Evolutionary conservation across 2,888 invertebrate genomes (phyloP).

Genomic region (Hypena proboscidalis): DNA sequence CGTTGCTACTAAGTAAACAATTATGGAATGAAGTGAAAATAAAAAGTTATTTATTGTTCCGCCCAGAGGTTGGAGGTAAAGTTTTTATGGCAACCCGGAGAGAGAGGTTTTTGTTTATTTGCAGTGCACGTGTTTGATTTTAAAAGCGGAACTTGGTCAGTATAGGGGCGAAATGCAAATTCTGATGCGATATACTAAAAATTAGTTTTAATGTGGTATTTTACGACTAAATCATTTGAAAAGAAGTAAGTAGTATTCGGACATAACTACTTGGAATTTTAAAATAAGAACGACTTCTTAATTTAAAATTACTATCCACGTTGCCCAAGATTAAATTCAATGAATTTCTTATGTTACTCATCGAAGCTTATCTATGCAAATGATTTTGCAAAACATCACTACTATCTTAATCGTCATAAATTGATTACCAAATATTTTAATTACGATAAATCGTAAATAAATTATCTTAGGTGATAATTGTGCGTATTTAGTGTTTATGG

Average conservation of each 20-base stretch:
- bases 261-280: too few relatives aligned
- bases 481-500: constrained; percentile 34
- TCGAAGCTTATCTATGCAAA: too few relatives aligned
- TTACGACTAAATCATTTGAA: too few relatives aligned
- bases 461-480: constrained; percentile 25
- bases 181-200: too few relatives aligned
- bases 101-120: constrained; percentile 37
- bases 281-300: too few relatives aligned
- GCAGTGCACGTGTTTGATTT: constrained; percentile 29
- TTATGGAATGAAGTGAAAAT: constrained; percentile 51
- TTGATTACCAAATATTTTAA: constrained; percentile 29
- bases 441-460: constrained; percentile 17
- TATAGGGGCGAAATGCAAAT: background rate
- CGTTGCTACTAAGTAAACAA: constrained; percentile 61
- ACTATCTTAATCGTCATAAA: constrained; percentile 9
- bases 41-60: constrained; percentile 64
- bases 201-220: too few relatives aligned
- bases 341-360: too few relatives aligned
- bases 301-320: too few relatives aligned
- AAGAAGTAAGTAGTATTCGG: too few relatives aligned
- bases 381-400: too few relatives aligned
- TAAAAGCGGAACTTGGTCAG: constrained; percentile 1
- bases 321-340: too few relatives aligned
- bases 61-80: constrained; percentile 58
- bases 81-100: constrained; percentile 30